Conservation (phyloP, 2,797 vertebrate genomes). For the Esox lucius region DNA sequence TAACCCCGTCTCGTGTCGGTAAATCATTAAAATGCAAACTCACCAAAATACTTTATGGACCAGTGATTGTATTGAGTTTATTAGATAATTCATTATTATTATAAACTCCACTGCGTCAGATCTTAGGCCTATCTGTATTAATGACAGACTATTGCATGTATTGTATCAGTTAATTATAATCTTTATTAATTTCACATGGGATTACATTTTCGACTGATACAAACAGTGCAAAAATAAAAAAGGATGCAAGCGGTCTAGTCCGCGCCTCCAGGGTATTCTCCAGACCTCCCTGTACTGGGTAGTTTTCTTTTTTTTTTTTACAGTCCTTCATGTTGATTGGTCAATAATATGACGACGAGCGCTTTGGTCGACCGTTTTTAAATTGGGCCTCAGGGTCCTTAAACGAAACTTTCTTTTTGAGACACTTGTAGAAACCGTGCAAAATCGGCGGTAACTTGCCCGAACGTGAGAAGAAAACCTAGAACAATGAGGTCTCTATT, state of each 20-base stretch:
- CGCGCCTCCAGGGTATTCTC: too few relatives aligned
- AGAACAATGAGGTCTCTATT: conserved; percentile 64
- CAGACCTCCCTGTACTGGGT: too few relatives aligned
- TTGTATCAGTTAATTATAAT: background rate
- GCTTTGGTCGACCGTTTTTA: conserved; percentile 44
- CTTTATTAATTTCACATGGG: background rate
- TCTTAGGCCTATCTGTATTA: background rate
- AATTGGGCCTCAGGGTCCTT: conserved; percentile 42
- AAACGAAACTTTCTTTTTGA: conserved; percentile 37
- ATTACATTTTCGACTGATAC: too few relatives aligned
- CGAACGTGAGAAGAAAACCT: conserved; percentile 19
- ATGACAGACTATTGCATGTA: too few relatives aligned
- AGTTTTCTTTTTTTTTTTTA: too few relatives aligned
- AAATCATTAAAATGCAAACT: background rate
- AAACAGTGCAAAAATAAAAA: too few relatives aligned
- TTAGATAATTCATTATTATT: background rate
- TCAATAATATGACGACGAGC: conserved; percentile 42
- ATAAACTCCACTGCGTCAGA: background rate
- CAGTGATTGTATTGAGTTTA: background rate
- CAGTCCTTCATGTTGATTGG: conserved; percentile 58
- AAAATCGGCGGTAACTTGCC: conserved; percentile 6
- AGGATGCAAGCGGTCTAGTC: too few relatives aligned
- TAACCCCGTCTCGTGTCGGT: background rate
- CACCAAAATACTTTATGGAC: too few relatives aligned
- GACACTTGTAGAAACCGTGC: conserved; percentile 18